Base-by-base conservation (phyloP, 2,797 vertebrate species). In the Helicolenus hilgendorfi region DNA sequence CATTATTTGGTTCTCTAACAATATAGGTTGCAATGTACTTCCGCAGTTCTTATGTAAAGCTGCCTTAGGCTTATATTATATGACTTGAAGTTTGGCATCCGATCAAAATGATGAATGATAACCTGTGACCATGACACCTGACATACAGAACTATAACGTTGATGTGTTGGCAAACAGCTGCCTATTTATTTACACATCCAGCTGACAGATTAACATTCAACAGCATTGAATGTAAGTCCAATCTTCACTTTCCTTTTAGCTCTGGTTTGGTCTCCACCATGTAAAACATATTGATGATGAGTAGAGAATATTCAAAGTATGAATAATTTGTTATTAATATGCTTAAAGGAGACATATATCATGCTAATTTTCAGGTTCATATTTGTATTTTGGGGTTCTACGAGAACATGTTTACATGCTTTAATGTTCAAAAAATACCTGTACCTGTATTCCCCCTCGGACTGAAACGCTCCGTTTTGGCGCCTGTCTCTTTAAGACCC, bases 181-280 rank as follows among this genome's bases (percentile, higher is more conserved):
- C 18, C 45, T 49, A 49, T 49, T 49, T 49, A 53, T 53, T 38
- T 31, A 71, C 68, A 55, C 45, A 70, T n/a, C 20, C 27, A 70
- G 1, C 18, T 1, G 10, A 33, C n/a, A 9, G 5, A 36, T 5
- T 0, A 68, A 18, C 26, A n/a, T 49, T 11, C 15, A 49, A 22
- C 27, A 70, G 38, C 1, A 49, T 5, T 41, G 67, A 29, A n/a
- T 45, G 5, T 45, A 26, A 29, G 0, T 31, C 15, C 26, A 27
- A 45, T 11, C 20, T n/a, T 27, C 38, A 26, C n/a, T 7, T 5
- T 38, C 7, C 7, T 29, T 41, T 62, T 41, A 62, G 20, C 33
- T 56, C 27, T 49, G 27, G 10, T 59, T 79, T 79, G 56, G 58
- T 62, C 62, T 65, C 73, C 22, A 29, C 22, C 49, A 67, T 53